Evolutionary conservation across 2,888 invertebrate genomes (phyloP).

Genomic region (Ophion slaviceki): DNA sequence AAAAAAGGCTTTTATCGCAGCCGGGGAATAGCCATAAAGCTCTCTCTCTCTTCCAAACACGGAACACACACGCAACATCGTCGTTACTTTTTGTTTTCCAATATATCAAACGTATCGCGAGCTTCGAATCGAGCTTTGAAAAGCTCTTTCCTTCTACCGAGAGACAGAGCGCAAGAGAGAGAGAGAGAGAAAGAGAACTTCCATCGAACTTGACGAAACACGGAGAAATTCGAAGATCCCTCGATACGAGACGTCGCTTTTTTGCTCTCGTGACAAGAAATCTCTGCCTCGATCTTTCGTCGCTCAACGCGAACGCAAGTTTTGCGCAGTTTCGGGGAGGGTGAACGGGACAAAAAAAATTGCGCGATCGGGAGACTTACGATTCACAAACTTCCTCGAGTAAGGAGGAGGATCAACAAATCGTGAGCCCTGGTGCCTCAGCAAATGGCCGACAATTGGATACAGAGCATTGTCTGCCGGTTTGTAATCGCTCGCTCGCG

Average conservation of each 20-base stretch:
- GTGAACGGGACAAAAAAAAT: not conserved
- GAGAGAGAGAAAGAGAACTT: conserved; percentile 24
- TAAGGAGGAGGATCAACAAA: conserved; percentile 54
- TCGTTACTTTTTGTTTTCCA: conserved; percentile 16
- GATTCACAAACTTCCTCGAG: conserved; percentile 57
- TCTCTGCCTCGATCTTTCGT: conserved; percentile 23
- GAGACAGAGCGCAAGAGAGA: not conserved
- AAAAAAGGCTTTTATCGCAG: conserved; percentile 20
- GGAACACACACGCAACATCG: not conserved
- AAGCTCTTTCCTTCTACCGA: not conserved
- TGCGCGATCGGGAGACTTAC: conserved; percentile 11
- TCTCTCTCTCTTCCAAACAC: not conserved
- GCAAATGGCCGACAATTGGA: conserved; percentile 83
- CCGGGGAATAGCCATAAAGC: not conserved
- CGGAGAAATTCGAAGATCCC: conserved; percentile 33
- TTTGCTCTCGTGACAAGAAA: conserved; percentile 34
- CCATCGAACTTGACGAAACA: conserved; percentile 16
- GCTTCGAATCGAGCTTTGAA: conserved; percentile 9
- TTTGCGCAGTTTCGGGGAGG: not conserved
- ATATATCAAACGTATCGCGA: conserved; percentile 1
- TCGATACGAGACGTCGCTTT: not conserved
- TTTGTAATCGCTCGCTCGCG: conserved; percentile 69
- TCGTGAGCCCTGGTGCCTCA: conserved; percentile 63
- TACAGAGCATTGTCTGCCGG: conserved; percentile 81
- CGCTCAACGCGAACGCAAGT: not conserved